Percentiles rank a stretch among this genome's conserved stretches.
These are phyloP conservation scores for Smutsia gigantea DNA, from an alignment of 2,797 vertebrate genomes.

Conservation along the genomic window DNA sequence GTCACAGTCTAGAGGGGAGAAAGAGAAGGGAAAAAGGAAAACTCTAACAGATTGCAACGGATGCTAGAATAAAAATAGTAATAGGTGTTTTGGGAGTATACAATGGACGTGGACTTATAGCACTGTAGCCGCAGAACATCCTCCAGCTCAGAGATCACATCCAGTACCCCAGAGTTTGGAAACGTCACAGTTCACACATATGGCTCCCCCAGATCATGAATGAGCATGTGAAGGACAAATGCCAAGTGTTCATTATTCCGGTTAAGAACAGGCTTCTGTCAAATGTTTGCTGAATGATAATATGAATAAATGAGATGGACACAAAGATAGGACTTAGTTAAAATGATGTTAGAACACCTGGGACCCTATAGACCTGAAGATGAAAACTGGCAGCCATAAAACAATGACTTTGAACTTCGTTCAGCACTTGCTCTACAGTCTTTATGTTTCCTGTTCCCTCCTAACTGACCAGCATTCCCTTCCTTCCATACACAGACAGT, in stretches of 20 bases:
- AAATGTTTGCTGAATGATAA: background rate
- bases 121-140: background rate
- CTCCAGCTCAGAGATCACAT: background rate
- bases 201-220: background rate
- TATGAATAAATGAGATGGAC: background rate
- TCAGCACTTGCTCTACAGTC: background rate
- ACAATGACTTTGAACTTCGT: background rate
- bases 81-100: background rate
- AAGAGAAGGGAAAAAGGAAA: background rate
- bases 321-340: background rate
- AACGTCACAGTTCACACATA: background rate
- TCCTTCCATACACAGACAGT: background rate
- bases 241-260: background rate
- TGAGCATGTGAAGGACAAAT: background rate
- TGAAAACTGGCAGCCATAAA: background rate
- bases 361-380: background rate
- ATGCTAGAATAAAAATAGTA: background rate
- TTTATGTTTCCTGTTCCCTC: background rate
- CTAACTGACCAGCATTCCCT: background rate
- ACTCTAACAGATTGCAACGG: background rate
- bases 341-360: background rate
- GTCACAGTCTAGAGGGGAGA: background rate
- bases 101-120: background rate
- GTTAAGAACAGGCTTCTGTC: background rate
- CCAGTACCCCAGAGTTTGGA: background rate